These are phyloP conservation scores for Peribatodes rhomboidaria DNA, from an alignment of 2,888 invertebrate genomes.

Conservation along the genomic window DNA sequence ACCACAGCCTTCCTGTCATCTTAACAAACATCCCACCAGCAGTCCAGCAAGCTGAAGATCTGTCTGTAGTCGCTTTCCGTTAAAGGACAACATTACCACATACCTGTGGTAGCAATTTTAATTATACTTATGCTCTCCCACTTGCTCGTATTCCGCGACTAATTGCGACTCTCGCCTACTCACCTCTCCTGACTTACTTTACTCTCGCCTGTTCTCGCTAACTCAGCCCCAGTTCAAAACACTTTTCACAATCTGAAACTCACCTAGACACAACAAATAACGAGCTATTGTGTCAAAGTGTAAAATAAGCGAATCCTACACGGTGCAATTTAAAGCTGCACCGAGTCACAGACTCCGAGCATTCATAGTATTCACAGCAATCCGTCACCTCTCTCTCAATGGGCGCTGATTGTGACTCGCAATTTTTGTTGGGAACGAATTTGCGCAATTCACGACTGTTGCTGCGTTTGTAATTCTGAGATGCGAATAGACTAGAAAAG, in stretches of 20 bases:
- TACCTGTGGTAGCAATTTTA: too few relatives aligned
- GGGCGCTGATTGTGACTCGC: constrained; percentile 66
- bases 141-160: too few relatives aligned
- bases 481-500: constrained; percentile 48
- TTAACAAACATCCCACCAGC: too few relatives aligned
- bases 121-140: too few relatives aligned
- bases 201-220: too few relatives aligned
- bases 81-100: too few relatives aligned
- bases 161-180: too few relatives aligned
- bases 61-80: too few relatives aligned
- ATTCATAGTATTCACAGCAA: constrained; percentile 24
- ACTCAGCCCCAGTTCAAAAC: too few relatives aligned
- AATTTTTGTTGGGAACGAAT: constrained; percentile 66
- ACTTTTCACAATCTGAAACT: background rate
- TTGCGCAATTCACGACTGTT: constrained; percentile 60
- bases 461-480: constrained; percentile 59
- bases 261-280: constrained; percentile 18
- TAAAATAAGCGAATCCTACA: constrained; percentile 27
- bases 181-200: too few relatives aligned
- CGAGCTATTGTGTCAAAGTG: constrained; percentile 25
- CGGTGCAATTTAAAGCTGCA: constrained; percentile 17
- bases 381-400: constrained; percentile 55
- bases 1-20: too few relatives aligned
- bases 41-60: too few relatives aligned
- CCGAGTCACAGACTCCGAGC: background rate